A percentile compares a stretch with the other conserved stretches of the same genome.
phyloP scores from a whole-genome alignment of 1,140 invertebrate genomes.

The Drosophila ogumai region DNA sequence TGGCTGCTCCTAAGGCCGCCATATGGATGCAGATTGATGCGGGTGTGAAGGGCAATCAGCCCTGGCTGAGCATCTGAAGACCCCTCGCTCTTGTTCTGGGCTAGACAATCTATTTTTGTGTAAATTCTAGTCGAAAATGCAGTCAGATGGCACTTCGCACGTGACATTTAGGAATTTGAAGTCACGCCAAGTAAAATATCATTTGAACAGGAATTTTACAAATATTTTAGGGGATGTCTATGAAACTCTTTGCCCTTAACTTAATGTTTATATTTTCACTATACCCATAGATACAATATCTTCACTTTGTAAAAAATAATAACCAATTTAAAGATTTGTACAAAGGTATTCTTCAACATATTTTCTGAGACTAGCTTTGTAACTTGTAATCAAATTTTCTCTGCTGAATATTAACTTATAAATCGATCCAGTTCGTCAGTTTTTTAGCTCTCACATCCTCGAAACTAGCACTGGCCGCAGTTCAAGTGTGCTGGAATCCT shows the following conservation, averaged over 20 bases:
- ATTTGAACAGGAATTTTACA: slow-evolving; percentile 1
- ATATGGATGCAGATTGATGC: slow-evolving; percentile 42
- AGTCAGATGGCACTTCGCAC: slow-evolving; percentile 41
- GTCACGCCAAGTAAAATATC: background rate
- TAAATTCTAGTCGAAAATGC: slow-evolving; percentile 57
- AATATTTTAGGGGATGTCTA: background rate
- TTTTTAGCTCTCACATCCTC: slow-evolving; percentile 26
- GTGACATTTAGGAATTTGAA: slow-evolving; percentile 60
- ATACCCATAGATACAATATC: too few species aligned
- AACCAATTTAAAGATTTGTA: too few species aligned
- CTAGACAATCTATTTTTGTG: slow-evolving; percentile 56
- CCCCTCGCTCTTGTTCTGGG: background rate
- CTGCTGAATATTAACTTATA: slow-evolving; percentile 21
- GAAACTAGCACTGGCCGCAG: slow-evolving; percentile 58
- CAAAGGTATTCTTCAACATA: background rate
- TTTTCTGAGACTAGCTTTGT: background rate
- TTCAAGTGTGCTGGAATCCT: slow-evolving; percentile 55
- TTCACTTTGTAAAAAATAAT: too few species aligned
- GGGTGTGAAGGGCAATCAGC: slow-evolving; percentile 18
- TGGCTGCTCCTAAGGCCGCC: slow-evolving; percentile 32
- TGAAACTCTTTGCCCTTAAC: background rate
- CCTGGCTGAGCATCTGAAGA: background rate
- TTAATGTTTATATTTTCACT: background rate
- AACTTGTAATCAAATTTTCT: too few species aligned
- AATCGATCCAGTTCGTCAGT: slow-evolving; percentile 21